Percentiles rank a stretch among this genome's conserved stretches.
Conservation (phyloP, 2,888 invertebrate species). For the Zootermopsis nevadensis region DNA sequence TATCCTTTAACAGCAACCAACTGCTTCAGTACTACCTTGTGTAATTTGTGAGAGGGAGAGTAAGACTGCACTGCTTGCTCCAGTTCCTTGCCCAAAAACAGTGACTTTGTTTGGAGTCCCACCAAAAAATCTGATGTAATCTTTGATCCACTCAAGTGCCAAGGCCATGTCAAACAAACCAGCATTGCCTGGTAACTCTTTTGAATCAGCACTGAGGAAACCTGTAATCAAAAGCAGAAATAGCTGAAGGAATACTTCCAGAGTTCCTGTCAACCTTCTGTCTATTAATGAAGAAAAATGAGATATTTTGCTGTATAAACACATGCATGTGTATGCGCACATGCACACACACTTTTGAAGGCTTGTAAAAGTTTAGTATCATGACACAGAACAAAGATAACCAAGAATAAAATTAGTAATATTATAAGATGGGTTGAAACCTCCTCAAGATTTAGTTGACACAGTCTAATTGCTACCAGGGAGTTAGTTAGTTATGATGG, state of each 20-base stretch:
- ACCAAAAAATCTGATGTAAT: constrained; percentile 81
- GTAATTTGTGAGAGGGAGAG: constrained; percentile 68
- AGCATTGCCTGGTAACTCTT: constrained; percentile 79
- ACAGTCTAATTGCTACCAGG: no score
- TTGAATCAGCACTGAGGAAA: constrained; percentile 77
- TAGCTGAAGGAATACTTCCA: background rate
- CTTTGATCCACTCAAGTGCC: constrained; percentile 77
- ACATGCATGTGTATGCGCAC: no score
- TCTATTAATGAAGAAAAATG: no score
- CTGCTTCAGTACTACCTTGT: constrained; percentile 41
- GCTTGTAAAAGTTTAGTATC: no score
- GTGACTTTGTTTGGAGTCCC: constrained; percentile 79
- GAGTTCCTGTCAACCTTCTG: no score
- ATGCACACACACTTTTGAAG: no score
- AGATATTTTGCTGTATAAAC: no score
- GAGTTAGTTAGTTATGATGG: no score
- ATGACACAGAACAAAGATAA: no score
- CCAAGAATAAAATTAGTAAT: no score
- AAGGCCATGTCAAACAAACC: constrained; percentile 80
- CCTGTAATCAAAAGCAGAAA: constrained; percentile 61
- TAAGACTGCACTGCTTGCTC: constrained; percentile 79
- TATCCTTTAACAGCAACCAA: background rate
- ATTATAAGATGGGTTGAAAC: no score
- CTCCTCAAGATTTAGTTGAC: no score
- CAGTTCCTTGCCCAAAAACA: constrained; percentile 82